These are phyloP conservation scores for Glaucopsyche alexis DNA, from an alignment of 2,888 invertebrate species.

Conservation along the genomic window DNA sequence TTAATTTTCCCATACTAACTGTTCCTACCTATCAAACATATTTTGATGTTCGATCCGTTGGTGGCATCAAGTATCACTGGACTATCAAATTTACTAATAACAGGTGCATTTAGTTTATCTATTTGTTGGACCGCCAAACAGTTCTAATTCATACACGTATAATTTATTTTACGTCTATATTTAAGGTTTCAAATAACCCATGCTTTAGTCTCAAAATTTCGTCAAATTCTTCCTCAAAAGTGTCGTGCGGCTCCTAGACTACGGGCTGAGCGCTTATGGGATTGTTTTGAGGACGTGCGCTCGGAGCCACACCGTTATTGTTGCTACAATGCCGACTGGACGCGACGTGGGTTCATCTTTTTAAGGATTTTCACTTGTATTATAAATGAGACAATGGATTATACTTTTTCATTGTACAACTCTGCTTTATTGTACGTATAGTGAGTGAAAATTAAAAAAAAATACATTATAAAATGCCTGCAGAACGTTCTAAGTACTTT, in stretches of 20 bases:
- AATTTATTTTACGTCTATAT: neutral
- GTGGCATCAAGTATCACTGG: too few species aligned
- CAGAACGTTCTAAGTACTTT: neutral
- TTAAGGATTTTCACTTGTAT: conserved; percentile 29
- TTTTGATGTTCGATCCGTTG: too few species aligned
- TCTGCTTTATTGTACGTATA: conserved; percentile 5
- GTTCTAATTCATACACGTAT: too few species aligned
- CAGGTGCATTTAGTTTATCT: too few species aligned
- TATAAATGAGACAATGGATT: conserved; percentile 22
- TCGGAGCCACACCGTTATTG: conserved; percentile 50
- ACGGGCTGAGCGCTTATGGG: conserved; percentile 48
- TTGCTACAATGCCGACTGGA: conserved; percentile 48
- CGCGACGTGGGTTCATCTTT: conserved; percentile 35
- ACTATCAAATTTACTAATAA: too few species aligned
- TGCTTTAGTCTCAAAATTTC: neutral
- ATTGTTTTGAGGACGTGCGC: conserved; percentile 53
- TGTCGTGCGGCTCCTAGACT: neutral
- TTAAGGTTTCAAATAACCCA: neutral
- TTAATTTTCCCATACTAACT: too few species aligned
- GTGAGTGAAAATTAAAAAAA: neutral
- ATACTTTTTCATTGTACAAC: conserved; percentile 23
- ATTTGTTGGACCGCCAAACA: too few species aligned
- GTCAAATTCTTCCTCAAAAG: too few species aligned
- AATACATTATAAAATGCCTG: neutral
- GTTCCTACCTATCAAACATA: too few species aligned